Conservation (phyloP, 2,888 invertebrate species). For the Anagyrus pseudococci region DNA sequence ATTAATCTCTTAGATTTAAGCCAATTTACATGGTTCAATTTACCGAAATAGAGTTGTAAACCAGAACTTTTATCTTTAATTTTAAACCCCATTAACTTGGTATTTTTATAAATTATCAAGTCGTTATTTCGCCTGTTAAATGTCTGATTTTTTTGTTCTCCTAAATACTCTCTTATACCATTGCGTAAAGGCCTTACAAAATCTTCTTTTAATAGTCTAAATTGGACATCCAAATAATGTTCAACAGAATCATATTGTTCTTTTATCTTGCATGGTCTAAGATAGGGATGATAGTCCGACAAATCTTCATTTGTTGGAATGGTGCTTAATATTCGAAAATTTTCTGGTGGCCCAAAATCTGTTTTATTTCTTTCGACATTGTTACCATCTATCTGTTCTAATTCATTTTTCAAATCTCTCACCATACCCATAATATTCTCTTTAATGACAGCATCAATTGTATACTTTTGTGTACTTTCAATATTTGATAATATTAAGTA, state of each 20-base stretch:
- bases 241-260: conserved; percentile 23
- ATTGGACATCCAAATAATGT: conserved; percentile 26
- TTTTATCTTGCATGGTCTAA: conserved; percentile 7
- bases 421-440: neutral
- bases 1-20: conserved; percentile 4
- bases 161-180: conserved; percentile 8
- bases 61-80: neutral
- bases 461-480: conserved; percentile 9
- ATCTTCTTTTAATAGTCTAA: conserved; percentile 19
- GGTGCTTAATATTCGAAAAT: conserved; percentile 4
- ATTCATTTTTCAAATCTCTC: neutral
- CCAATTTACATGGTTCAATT: conserved; percentile 11
- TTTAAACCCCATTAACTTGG: neutral
- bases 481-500: neutral
- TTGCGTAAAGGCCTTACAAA: conserved; percentile 16
- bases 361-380: neutral
- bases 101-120: neutral
- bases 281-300: neutral
- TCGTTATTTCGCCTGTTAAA: neutral
- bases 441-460: neutral
- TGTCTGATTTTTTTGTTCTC: neutral
- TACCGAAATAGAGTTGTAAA: neutral
- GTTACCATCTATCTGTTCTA: neutral
- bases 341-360: conserved; percentile 5
- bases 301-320: conserved; percentile 13